Evolutionary conservation across 2,888 invertebrate species (phyloP).

Genomic region (Dione juno): DNA sequence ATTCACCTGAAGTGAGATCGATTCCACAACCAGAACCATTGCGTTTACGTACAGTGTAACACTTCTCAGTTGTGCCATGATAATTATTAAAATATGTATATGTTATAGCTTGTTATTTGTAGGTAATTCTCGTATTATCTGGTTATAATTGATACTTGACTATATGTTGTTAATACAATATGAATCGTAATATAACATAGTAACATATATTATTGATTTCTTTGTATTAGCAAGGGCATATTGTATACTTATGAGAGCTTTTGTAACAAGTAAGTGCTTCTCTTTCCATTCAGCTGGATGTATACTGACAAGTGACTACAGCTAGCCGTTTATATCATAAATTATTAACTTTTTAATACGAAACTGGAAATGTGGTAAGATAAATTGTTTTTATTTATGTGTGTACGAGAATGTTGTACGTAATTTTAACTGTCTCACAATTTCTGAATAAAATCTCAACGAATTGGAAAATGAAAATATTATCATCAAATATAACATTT

Average conservation of each 20-base stretch:
- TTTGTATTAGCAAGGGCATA: not conserved
- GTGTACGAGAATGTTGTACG: no score
- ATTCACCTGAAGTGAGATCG: no score
- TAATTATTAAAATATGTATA: no score
- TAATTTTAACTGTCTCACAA: not conserved
- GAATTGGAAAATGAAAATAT: no score
- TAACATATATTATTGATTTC: not conserved
- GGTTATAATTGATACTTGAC: conserved; percentile 3
- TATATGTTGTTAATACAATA: not conserved
- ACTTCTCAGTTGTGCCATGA: no score
- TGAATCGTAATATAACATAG: conserved; percentile 8
- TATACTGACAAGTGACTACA: not conserved
- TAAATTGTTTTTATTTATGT: not conserved
- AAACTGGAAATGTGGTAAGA: conserved; percentile 17
- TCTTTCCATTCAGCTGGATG: not conserved
- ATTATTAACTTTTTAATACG: not conserved
- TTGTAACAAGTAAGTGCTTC: conserved; percentile 6
- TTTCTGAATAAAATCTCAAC: no score
- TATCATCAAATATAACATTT: not conserved
- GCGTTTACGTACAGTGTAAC: no score
- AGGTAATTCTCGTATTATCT: not conserved
- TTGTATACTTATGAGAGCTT: not conserved
- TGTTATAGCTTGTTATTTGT: no score
- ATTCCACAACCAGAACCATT: no score
- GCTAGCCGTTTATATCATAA: not conserved